Percentiles rank a stretch among this genome's conserved stretches.
Evolutionary conservation across 2,113 vertebrate species (phyloP).

Genomic region (Platichthys stellatus): DNA sequence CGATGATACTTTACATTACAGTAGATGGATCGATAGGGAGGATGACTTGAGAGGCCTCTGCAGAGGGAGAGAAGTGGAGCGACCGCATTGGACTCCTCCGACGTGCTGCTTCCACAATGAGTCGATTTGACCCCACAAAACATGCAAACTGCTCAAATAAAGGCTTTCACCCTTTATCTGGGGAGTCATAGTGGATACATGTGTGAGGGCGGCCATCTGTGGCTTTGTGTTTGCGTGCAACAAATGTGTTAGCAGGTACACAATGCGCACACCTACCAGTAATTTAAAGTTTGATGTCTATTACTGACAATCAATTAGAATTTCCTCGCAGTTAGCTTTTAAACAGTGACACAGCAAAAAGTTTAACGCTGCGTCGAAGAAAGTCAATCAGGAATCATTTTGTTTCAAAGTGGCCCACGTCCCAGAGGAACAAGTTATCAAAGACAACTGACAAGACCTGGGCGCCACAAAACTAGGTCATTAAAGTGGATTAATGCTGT

Average conservation of each 20-base stretch:
- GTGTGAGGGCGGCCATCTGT: neutral
- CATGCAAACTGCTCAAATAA: constrained; percentile 6
- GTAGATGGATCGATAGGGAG: constrained; percentile 78
- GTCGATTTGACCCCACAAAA: constrained; percentile 30
- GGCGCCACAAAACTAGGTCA: constrained; percentile 70
- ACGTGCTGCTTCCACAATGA: constrained; percentile 25
- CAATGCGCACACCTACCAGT: neutral
- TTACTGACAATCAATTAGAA: constrained; percentile 8
- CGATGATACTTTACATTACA: constrained; percentile 81
- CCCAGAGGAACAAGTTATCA: constrained; percentile 66
- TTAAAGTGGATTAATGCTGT: constrained; percentile 78
- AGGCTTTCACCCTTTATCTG: neutral
- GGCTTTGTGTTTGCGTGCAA: neutral
- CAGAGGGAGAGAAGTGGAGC: constrained; percentile 36
- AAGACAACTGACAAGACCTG: constrained; percentile 70
- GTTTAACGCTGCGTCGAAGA: constrained; percentile 16
- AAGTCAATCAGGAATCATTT: constrained; percentile 70
- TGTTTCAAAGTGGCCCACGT: constrained; percentile 71
- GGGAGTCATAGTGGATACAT: neutral
- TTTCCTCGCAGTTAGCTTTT: constrained; percentile 11
- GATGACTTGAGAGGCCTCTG: constrained; percentile 64
- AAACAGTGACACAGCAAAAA: constrained; percentile 47
- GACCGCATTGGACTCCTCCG: constrained; percentile 31
- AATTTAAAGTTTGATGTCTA: constrained; percentile 15
- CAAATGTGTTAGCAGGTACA: neutral